Evolutionary conservation across 2,113 vertebrate species (phyloP), one percentile per base, ranked within the genome.

Genomic region (Nicator chloris): DNA sequence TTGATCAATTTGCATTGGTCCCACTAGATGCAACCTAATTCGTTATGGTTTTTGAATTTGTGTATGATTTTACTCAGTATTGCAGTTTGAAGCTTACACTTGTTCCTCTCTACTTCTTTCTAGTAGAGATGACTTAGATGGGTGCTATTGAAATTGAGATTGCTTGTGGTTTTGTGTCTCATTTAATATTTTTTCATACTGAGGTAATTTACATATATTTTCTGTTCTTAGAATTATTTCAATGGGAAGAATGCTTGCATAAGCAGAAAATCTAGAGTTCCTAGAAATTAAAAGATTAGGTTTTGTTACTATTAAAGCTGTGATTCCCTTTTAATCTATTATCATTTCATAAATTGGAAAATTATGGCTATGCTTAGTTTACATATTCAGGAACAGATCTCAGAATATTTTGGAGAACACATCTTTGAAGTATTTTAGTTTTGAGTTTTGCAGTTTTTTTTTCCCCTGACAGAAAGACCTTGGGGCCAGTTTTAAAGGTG

Each of bases 381-480:
- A 45, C 8, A n/a, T 68, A 33, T 15, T 82, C 1, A 2, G 27
- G 57, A 51, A 15, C 7, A 17, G 39, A 35, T 75, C 61, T 66
- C 9, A 19, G 44, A 86, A 40, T 59, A 31, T 76, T 85, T 83
- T 71, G 49, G 51, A 24, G 15, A 33, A 27, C 6, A 17, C 1
- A 3, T 19, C 61, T 93, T 37, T 53, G 17, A 65, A 49, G 6
- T 53, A 47, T 61, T 90, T 70, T 66, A 57, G 24, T 13, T 56
- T 70, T 40, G 15, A 39, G 24, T 28, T 75, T 68, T n/a, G 35
- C 5, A 15, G 11, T 31, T 24, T 31, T 20, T 23, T 21, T 45
- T 2, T 2, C 0, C 4, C 11, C 30, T 2, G 2, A 11, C 6
- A 10, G 33, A 61, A 78, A 51, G 23, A 63, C 6, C 13, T 78